Base-by-base conservation (phyloP, 2,113 vertebrate species). In the Cichladusa arquata region DNA sequence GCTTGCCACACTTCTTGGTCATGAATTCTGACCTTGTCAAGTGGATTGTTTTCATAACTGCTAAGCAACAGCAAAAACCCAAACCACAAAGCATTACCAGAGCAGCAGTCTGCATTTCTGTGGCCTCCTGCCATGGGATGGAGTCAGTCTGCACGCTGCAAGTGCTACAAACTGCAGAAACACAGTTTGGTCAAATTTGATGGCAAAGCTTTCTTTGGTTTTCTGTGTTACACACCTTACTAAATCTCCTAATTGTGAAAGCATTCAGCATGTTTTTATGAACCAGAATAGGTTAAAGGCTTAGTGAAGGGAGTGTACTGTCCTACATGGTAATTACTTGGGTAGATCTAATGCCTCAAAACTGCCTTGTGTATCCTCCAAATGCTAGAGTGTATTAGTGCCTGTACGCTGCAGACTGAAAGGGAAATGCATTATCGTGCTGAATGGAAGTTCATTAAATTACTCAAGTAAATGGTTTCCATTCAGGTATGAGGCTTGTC, bases 1-100 rank as follows among this genome's bases (percentile, higher is more conserved):
- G 6, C 56, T 87, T 1, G 0, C 64, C 57, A 19, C 57, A 7
- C 58, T 78, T 66, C 56, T 78, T 60, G 23, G 47, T 71, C 48
- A 10, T 71, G 51, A 90, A 84, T 92, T 86, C 61, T 93, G 84
- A 54, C 40, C 29, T 81, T 79, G 57, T 86, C 70, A 76, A 79
- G 65, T 57, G n/a, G 61, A 48, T 93, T 94, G 51, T 91, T 87
- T 94, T 85, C 50, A 22, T 81, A 81, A 81, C 56, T 87, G 88
- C 84, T 86, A 83, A 81, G 88, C 70, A 92, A 92, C 73, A 50
- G 69, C 51, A 61, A 88, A 86, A 94, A 14, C 7, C 26, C 29
- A 42, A 93, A 74, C 33, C 73, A 67, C 70, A 67, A 64, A 47
- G 34, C 56, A 18, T 36, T 74, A 62, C 33, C 71, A 79, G 76